Conservation (phyloP, 2,888 invertebrate genomes). For the Meta bourneti region DNA sequence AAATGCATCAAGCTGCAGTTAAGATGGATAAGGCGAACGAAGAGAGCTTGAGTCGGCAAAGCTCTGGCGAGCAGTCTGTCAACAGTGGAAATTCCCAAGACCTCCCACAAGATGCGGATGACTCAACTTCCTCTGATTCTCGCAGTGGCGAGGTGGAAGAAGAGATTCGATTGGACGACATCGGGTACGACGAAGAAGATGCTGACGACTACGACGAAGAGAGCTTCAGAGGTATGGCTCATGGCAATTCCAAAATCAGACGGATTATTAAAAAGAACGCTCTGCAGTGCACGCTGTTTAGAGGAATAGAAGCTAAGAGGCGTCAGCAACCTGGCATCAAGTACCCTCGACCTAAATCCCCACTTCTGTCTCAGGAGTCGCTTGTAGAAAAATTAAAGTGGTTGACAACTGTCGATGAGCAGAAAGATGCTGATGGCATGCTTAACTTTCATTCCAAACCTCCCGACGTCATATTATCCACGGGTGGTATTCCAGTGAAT, state of each 20-base stretch:
- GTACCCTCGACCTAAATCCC: constrained; percentile 72
- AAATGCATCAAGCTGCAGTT: constrained; percentile 33
- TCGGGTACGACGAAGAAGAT: constrained; percentile 74
- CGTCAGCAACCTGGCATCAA: constrained; percentile 66
- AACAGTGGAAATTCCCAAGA: constrained; percentile 64
- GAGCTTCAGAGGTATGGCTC: constrained; percentile 74
- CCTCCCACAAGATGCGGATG: constrained; percentile 67
- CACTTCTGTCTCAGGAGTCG: constrained; percentile 83
- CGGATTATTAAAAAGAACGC: constrained; percentile 92
- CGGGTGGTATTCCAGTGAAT: constrained; percentile 70
- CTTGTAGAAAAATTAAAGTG: constrained; percentile 92
- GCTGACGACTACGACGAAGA: constrained; percentile 74
- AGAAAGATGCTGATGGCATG: constrained; percentile 40
- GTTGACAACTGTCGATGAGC: constrained; percentile 83
- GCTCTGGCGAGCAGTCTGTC: constrained; percentile 69
- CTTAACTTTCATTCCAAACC: constrained; percentile 66
- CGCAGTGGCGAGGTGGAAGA: constrained; percentile 73
- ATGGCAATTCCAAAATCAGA: constrained; percentile 83
- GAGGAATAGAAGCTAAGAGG: constrained; percentile 83
- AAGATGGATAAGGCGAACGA: constrained; percentile 36
- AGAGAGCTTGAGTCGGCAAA: constrained; percentile 67
- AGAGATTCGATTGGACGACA: constrained; percentile 70
- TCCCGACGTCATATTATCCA: constrained; percentile 71
- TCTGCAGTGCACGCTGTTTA: constrained; percentile 88
- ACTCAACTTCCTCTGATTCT: constrained; percentile 74